phyloP scores from a whole-genome alignment of 2,888 invertebrate species.

The Dryadula phaetusa region DNA sequence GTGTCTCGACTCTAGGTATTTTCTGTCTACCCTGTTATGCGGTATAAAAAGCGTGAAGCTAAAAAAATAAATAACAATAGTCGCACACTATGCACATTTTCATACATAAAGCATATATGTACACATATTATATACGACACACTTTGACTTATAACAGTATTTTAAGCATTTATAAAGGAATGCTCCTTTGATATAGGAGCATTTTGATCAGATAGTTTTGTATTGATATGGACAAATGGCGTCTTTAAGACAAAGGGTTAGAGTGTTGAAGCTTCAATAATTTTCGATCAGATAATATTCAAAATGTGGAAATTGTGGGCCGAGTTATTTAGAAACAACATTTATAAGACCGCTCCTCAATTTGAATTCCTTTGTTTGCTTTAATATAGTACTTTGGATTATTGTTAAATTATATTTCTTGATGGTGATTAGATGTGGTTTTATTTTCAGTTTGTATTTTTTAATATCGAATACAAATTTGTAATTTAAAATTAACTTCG shows the following conservation, averaged over 20 bases:
- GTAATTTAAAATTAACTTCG: too few species aligned
- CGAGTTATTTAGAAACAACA: conserved; percentile 26
- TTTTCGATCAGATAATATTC: conserved; percentile 25
- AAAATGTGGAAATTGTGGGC: conserved; percentile 19
- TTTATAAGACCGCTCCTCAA: conserved; percentile 22
- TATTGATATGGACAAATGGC: conserved; percentile 58
- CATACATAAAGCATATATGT: neutral
- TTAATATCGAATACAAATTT: too few species aligned
- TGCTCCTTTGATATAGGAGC: conserved; percentile 38
- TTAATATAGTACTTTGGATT: conserved; percentile 5
- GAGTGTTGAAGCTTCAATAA: conserved; percentile 35
- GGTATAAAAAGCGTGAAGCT: too few species aligned
- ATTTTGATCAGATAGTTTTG: conserved; percentile 40
- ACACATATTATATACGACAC: neutral
- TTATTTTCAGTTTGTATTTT: too few species aligned
- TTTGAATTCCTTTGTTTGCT: conserved; percentile 22
- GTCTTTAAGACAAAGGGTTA: conserved; percentile 37
- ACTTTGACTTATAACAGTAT: neutral
- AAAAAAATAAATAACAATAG: too few species aligned
- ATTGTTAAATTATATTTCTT: neutral
- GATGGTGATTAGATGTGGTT: neutral
- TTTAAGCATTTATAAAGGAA: conserved; percentile 6
- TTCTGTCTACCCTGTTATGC: too few species aligned
- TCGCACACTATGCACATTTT: too few species aligned
- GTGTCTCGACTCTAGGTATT: too few species aligned